A percentile compares a stretch with the other conserved stretches of the same genome.
phyloP scores from a whole-genome alignment of 2,888 invertebrate species.

The Chrysomela aeneicollis region DNA sequence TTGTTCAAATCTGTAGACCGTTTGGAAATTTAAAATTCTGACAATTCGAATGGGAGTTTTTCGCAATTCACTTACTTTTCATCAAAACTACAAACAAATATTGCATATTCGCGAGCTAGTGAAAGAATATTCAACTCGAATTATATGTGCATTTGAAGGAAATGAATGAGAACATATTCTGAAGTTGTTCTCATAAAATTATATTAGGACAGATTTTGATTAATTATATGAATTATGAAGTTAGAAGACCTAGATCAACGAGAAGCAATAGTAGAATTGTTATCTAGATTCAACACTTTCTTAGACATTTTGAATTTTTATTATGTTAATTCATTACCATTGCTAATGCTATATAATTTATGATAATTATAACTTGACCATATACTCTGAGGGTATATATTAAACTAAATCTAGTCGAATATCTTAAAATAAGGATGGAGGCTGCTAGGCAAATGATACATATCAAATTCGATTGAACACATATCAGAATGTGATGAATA shows the following conservation, averaged over 20 bases:
- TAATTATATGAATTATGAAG: slow-evolving; percentile 18
- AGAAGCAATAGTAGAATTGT: slow-evolving; percentile 44
- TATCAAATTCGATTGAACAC: slow-evolving; percentile 44
- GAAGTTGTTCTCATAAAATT: not conserved
- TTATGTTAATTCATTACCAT: slow-evolving; percentile 7
- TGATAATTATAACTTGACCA: not conserved
- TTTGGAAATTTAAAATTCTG: too few relatives aligned
- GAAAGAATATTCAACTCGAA: too few relatives aligned
- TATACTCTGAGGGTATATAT: slow-evolving; percentile 27
- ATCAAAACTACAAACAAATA: too few relatives aligned
- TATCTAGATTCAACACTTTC: slow-evolving; percentile 35
- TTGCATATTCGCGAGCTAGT: too few relatives aligned
- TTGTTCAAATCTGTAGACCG: too few relatives aligned
- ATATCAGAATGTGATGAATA: slow-evolving; percentile 50
- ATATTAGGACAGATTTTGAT: slow-evolving; percentile 12
- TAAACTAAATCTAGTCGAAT: slow-evolving; percentile 26
- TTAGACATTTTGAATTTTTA: not conserved
- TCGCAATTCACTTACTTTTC: too few relatives aligned
- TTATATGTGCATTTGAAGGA: not conserved
- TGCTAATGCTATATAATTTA: slow-evolving; percentile 21
- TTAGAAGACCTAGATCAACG: slow-evolving; percentile 24
- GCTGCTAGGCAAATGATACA: slow-evolving; percentile 40
- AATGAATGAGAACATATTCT: slow-evolving; percentile 1
- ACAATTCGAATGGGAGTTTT: too few relatives aligned
- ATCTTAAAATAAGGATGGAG: slow-evolving; percentile 27